Base-by-base conservation (phyloP, 2,113 vertebrate species). In the Aptenodytes forsteri region DNA sequence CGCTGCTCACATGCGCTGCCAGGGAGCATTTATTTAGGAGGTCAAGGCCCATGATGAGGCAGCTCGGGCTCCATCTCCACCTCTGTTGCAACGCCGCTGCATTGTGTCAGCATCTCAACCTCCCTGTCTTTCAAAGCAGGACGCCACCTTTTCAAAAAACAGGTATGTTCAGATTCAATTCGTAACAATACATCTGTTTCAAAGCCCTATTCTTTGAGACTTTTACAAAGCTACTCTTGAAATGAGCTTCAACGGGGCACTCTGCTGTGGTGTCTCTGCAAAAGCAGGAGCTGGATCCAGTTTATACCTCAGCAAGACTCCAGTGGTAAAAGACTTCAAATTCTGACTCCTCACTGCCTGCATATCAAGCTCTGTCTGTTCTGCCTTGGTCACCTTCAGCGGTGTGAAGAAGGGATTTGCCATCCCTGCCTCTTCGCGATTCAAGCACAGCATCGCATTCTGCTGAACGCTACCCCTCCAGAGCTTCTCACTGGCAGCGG, bases 31-130 rank as follows among this genome's bases (percentile, higher is more conserved):
- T 65, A 3, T 1, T 56, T 15, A 62, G n/a, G 38, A 91, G 32
- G 21, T 19, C 14, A 59, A 89, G 38, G 67, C 38, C 55, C 44
- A 36, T 0, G 22, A 52, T 4, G 6, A 78, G 12, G 56, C 50
- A 94, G 44, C 36, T 42, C 0, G 0, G 44, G 23, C 30, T 69
- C 36, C 32, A 18, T 16, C 64, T 66, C 50, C 50, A 88, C 55
- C 49, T 78, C 73, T 25, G 26, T 4, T 16, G 6, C 65, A 85
- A 64, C 0, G 0, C 16, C 0, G 0, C 40, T 52, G 25, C 0
- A 0, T 22, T 54, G 26, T 0, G 0, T 11, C 6, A 2, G 49
- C 40, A 46, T 50, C 70, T 67, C 75, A 62, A 20, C 9, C 29
- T 58, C 29, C 29, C 32, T 13, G n/a, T 14, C 46, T 59, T 77